Base-by-base conservation (phyloP, 1,140 invertebrate genomes). In the Drosophila kohkoa region DNA sequence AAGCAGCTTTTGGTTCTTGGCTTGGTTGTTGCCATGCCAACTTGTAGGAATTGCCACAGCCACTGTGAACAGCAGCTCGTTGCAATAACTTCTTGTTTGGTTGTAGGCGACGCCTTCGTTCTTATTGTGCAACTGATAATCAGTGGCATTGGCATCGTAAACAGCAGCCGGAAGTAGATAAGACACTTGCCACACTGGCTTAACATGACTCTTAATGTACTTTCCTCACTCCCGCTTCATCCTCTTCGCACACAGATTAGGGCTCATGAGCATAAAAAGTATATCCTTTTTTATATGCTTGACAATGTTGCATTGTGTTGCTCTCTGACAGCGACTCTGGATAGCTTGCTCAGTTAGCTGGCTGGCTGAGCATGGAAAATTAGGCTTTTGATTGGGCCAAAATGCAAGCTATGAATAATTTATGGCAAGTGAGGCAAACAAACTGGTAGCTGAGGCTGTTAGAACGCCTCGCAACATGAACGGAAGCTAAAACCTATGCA, bases 81-180 rank as follows among this genome's bases (percentile, higher is more conserved):
- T 88, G 83, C 83, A 88, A 88, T 88, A 88, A 88, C 81, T 88
- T 88, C 76, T 88, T 78, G 81, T 88, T 88, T 69, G 67, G 25
- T 60, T 15, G 65, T 46, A 59, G 30, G 64, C 55, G 64, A 30
- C 51, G 71, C 59, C 65, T 63, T 67, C 67, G 69, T 30, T 68
- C 77, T 81, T 72, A 86, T 81, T 69, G 59, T 73, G 70, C 77
- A 80, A 81, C 77, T 72, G 85, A 89, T 88, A 88, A 88, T 88
- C 83, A 88, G 85, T 81, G 63, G 77, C 77, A 83, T 80, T 83
- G 81, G 81, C 82, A 85, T 86, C 82, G 80, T 86, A 86, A 86
- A 86, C 82, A 86, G 76, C 77, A 85, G 69, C 65, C 79, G 82
- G 83, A 87, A 88, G 83, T 80, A 88, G 82, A 88, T 87, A 87